Evolutionary conservation across 2,888 invertebrate species (phyloP), one percentile per base, ranked within the genome.

Genomic region (Hydrotaea cyrtoneurina): DNA sequence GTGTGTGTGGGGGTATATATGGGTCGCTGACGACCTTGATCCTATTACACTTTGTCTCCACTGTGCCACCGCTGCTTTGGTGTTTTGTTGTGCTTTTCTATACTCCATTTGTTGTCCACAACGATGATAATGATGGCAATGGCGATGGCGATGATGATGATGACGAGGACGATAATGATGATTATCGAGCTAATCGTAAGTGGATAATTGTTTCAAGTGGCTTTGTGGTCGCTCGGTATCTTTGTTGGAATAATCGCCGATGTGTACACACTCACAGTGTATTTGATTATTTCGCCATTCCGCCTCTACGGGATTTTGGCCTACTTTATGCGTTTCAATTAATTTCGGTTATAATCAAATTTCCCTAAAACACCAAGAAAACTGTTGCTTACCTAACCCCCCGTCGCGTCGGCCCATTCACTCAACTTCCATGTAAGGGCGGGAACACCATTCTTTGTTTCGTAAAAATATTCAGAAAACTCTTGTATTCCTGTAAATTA

Each of bases 181-280:
- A 62, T 64, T 80, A 80, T 80, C 81, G 59, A 46, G 4, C 17
- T 57, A 73, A 80, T 59, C 62, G 31, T 78, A 74, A 82, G 82
- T 82, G 82, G 74, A 73, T 78, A 78, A 82, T 82, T 74, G 74
- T 50, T 26, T 53, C 26, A 72, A 81, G 69, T 82, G 57, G 69
- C 43, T 73, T 55, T 13, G 55, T 11, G 55, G 55, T n/a, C 23
- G 55, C 21, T n/a, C 23, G 62, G 26, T 46, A 53, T 66, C 77
- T 73, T 73, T 53, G 23, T 7, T 59, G 50, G 21, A 72, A 64
- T 62, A 62, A 64, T 64, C 64, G 31, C n/a, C 50, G 50, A 50
- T 50, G 31, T 31, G 31, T 13, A 50, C 50, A 50, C 50, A 50
- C 50, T 2, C n/a, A n/a, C 15, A 2, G 13, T 15, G n/a, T 4